Percentiles rank a stretch among this genome's conserved stretches.
Evolutionary conservation across 2,888 invertebrate genomes (phyloP).

Genomic region (Steinernema carpocapsae): DNA sequence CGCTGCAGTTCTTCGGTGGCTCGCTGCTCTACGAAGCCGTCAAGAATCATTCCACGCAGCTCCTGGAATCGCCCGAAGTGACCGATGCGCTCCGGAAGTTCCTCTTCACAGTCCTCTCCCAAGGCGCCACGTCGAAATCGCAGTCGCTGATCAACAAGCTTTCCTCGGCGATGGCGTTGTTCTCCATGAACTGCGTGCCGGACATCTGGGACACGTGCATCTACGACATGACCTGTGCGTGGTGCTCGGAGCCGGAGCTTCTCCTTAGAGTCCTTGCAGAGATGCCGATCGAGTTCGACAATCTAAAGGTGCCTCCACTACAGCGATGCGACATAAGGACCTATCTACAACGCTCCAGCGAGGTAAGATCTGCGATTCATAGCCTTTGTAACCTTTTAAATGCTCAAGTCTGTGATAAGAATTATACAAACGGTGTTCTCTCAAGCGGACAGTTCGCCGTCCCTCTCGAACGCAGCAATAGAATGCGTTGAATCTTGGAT

Average conservation of each 20-base stretch:
- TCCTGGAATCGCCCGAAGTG: constrained; percentile 12
- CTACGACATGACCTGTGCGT: constrained; percentile 53
- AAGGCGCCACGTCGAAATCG: constrained; percentile 26
- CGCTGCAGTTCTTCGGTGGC: constrained; percentile 21
- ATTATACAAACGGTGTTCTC: constrained; percentile 53
- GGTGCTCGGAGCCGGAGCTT: constrained; percentile 54
- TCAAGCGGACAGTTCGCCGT: constrained; percentile 52
- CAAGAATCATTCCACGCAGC: constrained; percentile 7
- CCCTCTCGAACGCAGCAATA: constrained; percentile 58
- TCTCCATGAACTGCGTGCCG: constrained; percentile 38
- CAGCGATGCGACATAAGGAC: constrained; percentile 56
- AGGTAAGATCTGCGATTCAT: constrained; percentile 39
- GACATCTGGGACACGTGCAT: constrained; percentile 60
- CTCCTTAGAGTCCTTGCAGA: constrained; percentile 60
- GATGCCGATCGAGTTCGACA: constrained; percentile 58
- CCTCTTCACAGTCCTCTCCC: constrained; percentile 15
- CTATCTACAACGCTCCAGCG: constrained; percentile 50
- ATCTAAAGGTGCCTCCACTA: constrained; percentile 54
- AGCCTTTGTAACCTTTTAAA: too few relatives aligned
- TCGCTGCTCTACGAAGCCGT: constrained; percentile 16
- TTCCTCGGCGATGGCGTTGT: constrained; percentile 41
- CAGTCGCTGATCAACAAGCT: constrained; percentile 44
- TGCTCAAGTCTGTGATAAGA: constrained; percentile 49
- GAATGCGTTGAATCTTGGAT: constrained; percentile 65
- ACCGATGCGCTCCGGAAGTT: constrained; percentile 17